Evolutionary conservation across 1,140 invertebrate genomes (phyloP).

Genomic region (Cataglyphis hispanica): DNA sequence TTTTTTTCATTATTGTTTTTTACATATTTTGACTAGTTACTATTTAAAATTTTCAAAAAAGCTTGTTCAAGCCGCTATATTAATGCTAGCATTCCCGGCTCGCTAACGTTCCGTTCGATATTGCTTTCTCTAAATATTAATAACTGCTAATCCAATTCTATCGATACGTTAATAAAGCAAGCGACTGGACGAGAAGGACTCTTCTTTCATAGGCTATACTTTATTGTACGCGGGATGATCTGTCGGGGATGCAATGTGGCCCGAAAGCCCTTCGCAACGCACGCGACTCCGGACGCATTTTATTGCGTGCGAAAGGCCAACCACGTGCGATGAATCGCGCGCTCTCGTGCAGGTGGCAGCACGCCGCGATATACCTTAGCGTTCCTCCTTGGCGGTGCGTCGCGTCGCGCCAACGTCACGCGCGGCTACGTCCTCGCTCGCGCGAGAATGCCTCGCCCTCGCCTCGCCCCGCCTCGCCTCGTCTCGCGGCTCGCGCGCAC

Average conservation of each 20-base stretch:
- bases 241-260: background rate
- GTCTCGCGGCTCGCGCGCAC: conserved; percentile 32
- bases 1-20: background rate
- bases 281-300: conserved; percentile 51
- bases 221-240: background rate
- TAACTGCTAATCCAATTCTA: background rate
- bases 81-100: background rate
- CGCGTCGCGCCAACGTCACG: conserved; percentile 10
- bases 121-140: background rate
- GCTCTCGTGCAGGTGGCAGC: conserved; percentile 72
- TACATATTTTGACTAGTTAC: background rate
- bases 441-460: conserved; percentile 65
- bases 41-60: background rate
- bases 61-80: background rate
- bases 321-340: conserved; percentile 59
- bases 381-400: background rate
- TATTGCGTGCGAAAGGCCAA: conserved; percentile 72
- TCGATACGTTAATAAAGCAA: no score
- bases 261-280: conserved; percentile 42
- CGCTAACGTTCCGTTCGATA: background rate
- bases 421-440: conserved; percentile 57
- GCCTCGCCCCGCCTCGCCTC: conserved; percentile 41
- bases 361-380: conserved; percentile 59
- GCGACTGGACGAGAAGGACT: background rate
- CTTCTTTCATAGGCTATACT: background rate